Percentiles rank a stretch among this genome's conserved stretches.
Evolutionary conservation across 2,113 vertebrate genomes (phyloP).

Genomic region (Trichechus manatus): DNA sequence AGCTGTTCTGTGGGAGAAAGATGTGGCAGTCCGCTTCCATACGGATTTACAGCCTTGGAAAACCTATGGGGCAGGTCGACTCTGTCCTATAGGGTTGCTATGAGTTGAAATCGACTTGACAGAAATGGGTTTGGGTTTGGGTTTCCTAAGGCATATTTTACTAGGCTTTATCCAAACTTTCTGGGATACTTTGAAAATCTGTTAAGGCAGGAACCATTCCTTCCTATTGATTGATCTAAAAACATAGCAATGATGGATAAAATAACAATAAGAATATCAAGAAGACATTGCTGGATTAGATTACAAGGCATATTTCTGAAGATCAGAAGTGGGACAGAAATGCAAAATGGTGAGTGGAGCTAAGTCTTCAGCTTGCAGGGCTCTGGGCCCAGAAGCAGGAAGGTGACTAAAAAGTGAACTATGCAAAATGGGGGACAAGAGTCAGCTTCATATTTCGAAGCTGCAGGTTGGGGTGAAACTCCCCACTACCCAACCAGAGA

Average conservation of each 20-base stretch:
- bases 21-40: too few relatives aligned
- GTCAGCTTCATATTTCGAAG: background rate
- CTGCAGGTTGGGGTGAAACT: background rate
- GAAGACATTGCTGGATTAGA: background rate
- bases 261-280: background rate
- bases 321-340: background rate
- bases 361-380: background rate
- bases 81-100: too few relatives aligned
- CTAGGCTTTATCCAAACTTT: background rate
- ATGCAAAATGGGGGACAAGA: background rate
- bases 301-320: constrained; percentile 6
- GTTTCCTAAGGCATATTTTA: background rate
- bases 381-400: background rate
- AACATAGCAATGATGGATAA: background rate
- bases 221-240: background rate
- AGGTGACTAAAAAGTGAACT: background rate
- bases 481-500: background rate
- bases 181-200: constrained; percentile 27
- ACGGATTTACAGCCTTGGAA: too few relatives aligned
- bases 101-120: too few relatives aligned
- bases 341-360: background rate
- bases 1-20: too few relatives aligned
- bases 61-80: too few relatives aligned
- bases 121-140: too few relatives aligned
- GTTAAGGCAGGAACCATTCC: background rate